These are phyloP conservation scores for Nansenia antarctica DNA, from an alignment of 2,113 vertebrate genomes.

Conservation along the genomic window DNA sequence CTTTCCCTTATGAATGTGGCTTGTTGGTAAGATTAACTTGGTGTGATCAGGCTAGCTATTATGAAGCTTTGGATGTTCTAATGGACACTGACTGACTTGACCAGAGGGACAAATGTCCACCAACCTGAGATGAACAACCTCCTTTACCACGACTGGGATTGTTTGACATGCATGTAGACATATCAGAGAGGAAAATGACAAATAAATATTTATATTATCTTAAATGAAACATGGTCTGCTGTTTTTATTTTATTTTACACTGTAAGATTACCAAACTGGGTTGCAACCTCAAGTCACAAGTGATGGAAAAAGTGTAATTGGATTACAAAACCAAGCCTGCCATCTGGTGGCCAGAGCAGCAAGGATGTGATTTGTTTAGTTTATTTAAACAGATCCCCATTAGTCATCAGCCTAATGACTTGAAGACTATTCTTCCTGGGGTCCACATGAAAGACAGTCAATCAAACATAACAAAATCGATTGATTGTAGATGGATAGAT, in stretches of 20 bases:
- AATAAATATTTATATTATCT: conserved; percentile 74
- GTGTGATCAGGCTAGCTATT: conserved; percentile 11
- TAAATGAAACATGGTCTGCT: conserved; percentile 32
- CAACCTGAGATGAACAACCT: conserved; percentile 23
- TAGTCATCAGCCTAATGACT: too few species aligned
- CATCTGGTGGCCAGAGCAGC: conserved; percentile 1
- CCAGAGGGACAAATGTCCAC: conserved; percentile 3
- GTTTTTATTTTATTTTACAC: neutral
- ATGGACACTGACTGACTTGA: neutral
- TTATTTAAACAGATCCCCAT: too few species aligned
- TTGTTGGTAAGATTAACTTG: conserved; percentile 7
- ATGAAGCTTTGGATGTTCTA: conserved; percentile 21
- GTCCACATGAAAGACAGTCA: too few species aligned
- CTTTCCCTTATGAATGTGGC: conserved; percentile 11
- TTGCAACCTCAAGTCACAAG: neutral
- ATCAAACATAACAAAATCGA: too few species aligned
- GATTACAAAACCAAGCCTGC: neutral
- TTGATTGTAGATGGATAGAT: too few species aligned
- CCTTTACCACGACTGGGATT: conserved; percentile 48
- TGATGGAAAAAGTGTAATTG: neutral
- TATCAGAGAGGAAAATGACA: conserved; percentile 55
- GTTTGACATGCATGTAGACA: conserved; percentile 71
- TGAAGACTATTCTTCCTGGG: too few species aligned
- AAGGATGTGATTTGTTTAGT: too few species aligned
- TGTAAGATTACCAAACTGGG: neutral